Evolutionary conservation across 2,113 vertebrate genomes (phyloP).

Genomic region (Cryptoleucopteryx plumbea): DNA sequence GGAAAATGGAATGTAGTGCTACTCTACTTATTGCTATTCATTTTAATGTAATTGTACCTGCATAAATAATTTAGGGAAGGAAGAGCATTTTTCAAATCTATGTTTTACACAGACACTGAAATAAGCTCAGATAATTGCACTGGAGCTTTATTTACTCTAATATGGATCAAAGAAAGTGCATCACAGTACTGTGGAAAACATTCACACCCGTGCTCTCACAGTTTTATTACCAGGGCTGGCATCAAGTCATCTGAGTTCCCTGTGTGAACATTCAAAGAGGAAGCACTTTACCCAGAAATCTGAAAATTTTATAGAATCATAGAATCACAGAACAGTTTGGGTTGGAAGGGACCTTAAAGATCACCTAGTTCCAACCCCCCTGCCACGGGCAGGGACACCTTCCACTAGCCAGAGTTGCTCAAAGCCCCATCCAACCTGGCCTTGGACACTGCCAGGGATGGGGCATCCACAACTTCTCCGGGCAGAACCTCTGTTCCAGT

Average conservation of each 20-base stretch:
- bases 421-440: no score
- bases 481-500: no score
- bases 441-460: no score
- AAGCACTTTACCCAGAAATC: background rate
- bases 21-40: background rate
- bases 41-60: background rate
- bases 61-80: slow-evolving; percentile 15
- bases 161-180: background rate
- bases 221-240: background rate
- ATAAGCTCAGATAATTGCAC: slow-evolving; percentile 25
- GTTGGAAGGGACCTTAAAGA: background rate
- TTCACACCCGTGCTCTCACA: background rate
- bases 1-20: background rate
- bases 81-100: background rate
- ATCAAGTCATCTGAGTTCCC: background rate
- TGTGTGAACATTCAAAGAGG: background rate
- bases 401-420: no score
- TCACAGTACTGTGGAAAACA: background rate
- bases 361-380: background rate
- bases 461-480: no score
- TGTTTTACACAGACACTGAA: background rate
- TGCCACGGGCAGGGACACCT: background rate
- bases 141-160: slow-evolving; percentile 3
- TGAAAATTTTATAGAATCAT: background rate
- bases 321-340: background rate